Evolutionary conservation across 2,888 invertebrate genomes (phyloP).

Genomic region (Acrobasis consociella): DNA sequence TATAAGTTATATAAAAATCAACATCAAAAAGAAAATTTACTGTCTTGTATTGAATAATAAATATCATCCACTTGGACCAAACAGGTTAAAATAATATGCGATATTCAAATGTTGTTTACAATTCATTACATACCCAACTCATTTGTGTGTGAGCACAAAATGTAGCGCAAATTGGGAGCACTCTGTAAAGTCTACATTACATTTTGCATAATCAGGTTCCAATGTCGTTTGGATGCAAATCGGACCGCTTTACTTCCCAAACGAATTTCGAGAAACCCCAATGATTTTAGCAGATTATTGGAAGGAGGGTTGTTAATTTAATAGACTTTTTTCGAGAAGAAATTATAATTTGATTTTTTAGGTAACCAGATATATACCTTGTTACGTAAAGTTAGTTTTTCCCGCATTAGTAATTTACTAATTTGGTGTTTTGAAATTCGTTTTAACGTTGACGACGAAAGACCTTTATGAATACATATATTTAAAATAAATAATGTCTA

Average conservation of each 20-base stretch:
- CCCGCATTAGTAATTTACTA: too few species aligned
- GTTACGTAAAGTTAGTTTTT: too few species aligned
- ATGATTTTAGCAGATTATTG: constrained; percentile 9
- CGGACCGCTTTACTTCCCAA: constrained; percentile 41
- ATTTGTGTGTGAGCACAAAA: constrained; percentile 36
- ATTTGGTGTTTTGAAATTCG: too few species aligned
- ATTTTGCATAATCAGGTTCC: constrained; percentile 72
- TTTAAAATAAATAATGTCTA: too few species aligned
- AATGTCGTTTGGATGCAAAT: constrained; percentile 70
- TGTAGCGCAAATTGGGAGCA: constrained; percentile 63
- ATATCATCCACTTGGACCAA: background rate
- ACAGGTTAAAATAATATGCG: background rate
- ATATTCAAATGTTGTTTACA: constrained; percentile 30
- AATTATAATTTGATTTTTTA: background rate
- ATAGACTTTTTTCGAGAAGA: background rate
- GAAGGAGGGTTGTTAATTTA: constrained; percentile 5
- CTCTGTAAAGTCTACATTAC: constrained; percentile 48
- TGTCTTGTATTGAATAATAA: background rate
- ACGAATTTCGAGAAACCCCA: constrained; percentile 26
- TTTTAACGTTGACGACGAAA: too few species aligned
- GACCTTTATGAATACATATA: too few species aligned
- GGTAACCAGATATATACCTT: too few species aligned
- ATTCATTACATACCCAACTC: constrained; percentile 48
- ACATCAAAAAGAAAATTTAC: too few species aligned
- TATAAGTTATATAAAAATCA: too few species aligned